Base-by-base conservation (phyloP, 2,797 vertebrate species). In the Lutjanus campechanus region DNA sequence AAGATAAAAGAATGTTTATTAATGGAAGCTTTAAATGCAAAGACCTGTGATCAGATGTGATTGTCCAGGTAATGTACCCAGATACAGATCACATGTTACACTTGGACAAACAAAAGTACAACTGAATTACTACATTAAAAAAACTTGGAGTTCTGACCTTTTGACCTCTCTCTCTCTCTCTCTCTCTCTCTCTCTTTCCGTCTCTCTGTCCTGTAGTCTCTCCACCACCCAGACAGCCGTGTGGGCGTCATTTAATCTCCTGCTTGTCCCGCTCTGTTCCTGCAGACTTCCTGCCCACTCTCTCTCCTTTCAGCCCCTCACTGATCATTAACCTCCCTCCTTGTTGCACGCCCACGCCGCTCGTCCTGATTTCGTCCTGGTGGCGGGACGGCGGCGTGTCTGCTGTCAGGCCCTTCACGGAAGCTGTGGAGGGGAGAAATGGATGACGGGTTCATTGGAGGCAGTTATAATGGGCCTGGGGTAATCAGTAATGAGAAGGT, bases 281-380 rank as follows among this genome's bases (percentile, higher is more conserved):
- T 87, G 77, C 76, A 75, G 81, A 83, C 84, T 84, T 91, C 70
- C 87, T 89, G 85, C 93, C 92, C 90, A 94, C 92, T 91, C 44
- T 63, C 49, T 69, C 46, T 80, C 81, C 87, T 89, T 92, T 93
- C 90, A 91, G 82, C 50, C 73, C 65, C 63, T 86, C 80, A 15
- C 84, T 74, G 90, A 92, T 93, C 80, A 92, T 93, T 93, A 93
- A 92, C 91, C 87, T 80, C 87, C 51, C 82, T 88, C 65, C 91
- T 93, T 89, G 93, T 92, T 4, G 62, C 77, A 85, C 92, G 41
- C 93, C 92, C 92, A 94, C 93, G 54, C 80, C 16, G 41, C 87
- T 88, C 70, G 86, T 88, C 80, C 81, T 73, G 72, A 84, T 76
- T 69, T 75, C n/a, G 62, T 85, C 29, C 73, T 25, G 76, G 80